These are phyloP conservation scores for Gonioctena quinquepunctata DNA, from an alignment of 1,140 invertebrate genomes.

Conservation along the genomic window DNA sequence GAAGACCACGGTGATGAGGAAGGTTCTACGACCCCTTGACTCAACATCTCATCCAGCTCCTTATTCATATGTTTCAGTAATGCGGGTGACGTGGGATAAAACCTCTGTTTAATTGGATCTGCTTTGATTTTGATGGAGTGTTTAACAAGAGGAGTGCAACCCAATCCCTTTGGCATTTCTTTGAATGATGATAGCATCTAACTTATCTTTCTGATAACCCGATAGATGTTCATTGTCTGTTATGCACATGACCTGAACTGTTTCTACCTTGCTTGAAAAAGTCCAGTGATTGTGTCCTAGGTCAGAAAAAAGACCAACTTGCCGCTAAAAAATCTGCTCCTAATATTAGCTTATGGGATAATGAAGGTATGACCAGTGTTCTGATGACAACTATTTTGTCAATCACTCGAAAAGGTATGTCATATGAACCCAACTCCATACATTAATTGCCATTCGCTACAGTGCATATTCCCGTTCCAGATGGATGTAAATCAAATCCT, in stretches of 20 bases:
- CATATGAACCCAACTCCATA: neutral
- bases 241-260: constrained; percentile 12
- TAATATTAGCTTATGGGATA: constrained; percentile 2
- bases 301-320: neutral
- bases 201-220: neutral
- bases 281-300: neutral
- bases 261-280: neutral
- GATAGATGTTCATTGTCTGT: constrained; percentile 27
- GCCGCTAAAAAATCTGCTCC: constrained; percentile 10
- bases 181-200: no score
- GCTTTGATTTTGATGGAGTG: neutral
- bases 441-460: constrained; percentile 13
- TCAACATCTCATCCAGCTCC: constrained; percentile 34
- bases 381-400: neutral
- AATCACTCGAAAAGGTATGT: neutral
- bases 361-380: neutral
- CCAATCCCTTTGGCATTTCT: neutral
- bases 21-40: neutral
- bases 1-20: neutral
- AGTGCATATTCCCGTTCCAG: neutral
- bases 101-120: constrained; percentile 36
- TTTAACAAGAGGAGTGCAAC: neutral
- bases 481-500: neutral
- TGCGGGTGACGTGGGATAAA: constrained; percentile 30
- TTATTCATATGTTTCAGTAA: constrained; percentile 31